Conservation (phyloP, 2,797 vertebrate species). For the Apodemus agrarius region DNA sequence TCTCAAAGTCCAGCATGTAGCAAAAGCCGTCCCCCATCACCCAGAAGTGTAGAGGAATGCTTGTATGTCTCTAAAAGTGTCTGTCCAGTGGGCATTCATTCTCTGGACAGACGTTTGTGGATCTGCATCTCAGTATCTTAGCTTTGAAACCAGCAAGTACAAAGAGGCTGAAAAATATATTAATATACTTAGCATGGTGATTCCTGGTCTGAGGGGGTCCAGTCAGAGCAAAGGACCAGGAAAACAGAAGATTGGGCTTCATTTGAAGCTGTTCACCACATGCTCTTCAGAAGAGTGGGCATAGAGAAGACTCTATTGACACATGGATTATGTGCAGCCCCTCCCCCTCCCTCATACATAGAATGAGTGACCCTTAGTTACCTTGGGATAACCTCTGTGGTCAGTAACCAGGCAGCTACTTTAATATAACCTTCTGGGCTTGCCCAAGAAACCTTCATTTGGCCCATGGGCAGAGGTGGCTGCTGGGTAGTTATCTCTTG, state of each 20-base stretch:
- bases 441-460: neutral
- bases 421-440: neutral
- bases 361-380: neutral
- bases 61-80: neutral
- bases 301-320: neutral
- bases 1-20: neutral
- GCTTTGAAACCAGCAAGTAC: constrained; percentile 43
- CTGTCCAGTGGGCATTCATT: neutral
- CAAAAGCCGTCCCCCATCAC: neutral
- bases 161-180: neutral
- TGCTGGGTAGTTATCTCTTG: neutral
- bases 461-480: neutral
- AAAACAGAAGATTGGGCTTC: neutral
- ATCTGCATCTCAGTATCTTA: neutral
- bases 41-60: neutral
- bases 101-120: constrained; percentile 1
- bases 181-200: neutral
- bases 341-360: neutral
- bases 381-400: neutral
- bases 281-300: constrained; percentile 9
- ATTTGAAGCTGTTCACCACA: neutral
- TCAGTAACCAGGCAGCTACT: neutral
- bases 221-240: neutral
- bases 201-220: neutral
- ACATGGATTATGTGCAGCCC: neutral